These are phyloP conservation scores for Dilophus febrilis DNA, from an alignment of 2,888 invertebrate genomes.

Conservation along the genomic window DNA sequence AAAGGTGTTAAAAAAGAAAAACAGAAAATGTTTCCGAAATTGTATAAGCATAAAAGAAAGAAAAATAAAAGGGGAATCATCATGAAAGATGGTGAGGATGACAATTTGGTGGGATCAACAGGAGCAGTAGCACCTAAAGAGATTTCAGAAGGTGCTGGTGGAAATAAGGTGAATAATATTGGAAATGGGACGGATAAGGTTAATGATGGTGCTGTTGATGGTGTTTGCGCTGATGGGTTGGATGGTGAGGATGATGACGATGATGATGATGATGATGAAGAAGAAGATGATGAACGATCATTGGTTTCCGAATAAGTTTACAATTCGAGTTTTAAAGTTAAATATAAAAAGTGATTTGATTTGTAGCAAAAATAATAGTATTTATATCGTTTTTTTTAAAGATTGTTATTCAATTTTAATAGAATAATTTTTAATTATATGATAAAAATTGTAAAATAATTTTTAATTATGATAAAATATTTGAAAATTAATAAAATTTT, in stretches of 20 bases:
- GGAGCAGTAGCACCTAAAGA: too few relatives aligned
- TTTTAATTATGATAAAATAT: too few relatives aligned
- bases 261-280: not conserved
- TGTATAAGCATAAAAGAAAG: not conserved
- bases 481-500: too few relatives aligned
- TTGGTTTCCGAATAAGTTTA: not conserved
- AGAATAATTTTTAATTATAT: too few relatives aligned
- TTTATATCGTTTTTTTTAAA: too few relatives aligned
- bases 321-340: too few relatives aligned
- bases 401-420: too few relatives aligned
- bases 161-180: too few relatives aligned
- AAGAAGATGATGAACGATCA: not conserved
- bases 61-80: not conserved
- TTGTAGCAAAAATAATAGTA: too few relatives aligned
- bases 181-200: not conserved
- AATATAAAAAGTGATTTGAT: too few relatives aligned
- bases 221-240: not conserved
- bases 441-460: too few relatives aligned
- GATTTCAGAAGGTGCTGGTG: not conserved
- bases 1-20: conserved; percentile 33
- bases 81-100: not conserved
- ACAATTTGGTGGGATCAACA: too few relatives aligned
- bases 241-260: not conserved
- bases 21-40: conserved; percentile 13
- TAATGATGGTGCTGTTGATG: not conserved